A percentile compares a stretch with the other conserved stretches of the same genome.
phyloP scores from a whole-genome alignment of 2,888 invertebrate species.

The Norana najaformis region DNA sequence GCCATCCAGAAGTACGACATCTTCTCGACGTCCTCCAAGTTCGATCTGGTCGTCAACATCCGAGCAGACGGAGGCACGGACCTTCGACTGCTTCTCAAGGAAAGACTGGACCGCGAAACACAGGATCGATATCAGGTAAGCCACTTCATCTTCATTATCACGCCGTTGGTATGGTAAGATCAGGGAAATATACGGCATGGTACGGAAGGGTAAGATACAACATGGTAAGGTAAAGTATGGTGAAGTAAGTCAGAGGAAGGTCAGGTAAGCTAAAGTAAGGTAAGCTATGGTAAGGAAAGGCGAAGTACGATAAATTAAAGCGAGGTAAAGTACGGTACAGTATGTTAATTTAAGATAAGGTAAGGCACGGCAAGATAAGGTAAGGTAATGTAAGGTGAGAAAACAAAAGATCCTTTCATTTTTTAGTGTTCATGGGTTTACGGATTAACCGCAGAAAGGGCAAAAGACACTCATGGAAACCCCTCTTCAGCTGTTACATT shows the following conservation, averaged over 20 bases:
- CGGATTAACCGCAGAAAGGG: no score
- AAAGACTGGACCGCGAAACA: conserved; percentile 43
- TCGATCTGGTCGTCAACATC: conserved; percentile 34
- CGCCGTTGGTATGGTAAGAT: no score
- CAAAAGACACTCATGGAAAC: no score
- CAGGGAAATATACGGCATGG: background rate
- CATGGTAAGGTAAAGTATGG: background rate
- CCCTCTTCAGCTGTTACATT: no score
- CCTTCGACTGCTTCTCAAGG: conserved; percentile 42
- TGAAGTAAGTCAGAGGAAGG: background rate
- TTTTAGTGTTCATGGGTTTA: background rate
- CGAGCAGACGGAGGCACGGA: conserved; percentile 44
- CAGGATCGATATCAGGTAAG: conserved; percentile 40
- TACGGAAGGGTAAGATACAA: no score
- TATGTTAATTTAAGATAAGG: background rate
- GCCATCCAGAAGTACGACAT: conserved; percentile 41
- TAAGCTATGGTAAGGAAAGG: background rate
- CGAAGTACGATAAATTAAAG: background rate
- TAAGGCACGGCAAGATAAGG: background rate
- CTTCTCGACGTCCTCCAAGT: conserved; percentile 20
- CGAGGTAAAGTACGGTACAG: background rate
- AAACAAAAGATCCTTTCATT: background rate
- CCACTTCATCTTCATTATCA: background rate
- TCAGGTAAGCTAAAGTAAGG: no score
- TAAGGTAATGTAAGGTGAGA: background rate